Base-by-base conservation (phyloP, 2,888 invertebrate genomes). In the Heliconius erato region DNA sequence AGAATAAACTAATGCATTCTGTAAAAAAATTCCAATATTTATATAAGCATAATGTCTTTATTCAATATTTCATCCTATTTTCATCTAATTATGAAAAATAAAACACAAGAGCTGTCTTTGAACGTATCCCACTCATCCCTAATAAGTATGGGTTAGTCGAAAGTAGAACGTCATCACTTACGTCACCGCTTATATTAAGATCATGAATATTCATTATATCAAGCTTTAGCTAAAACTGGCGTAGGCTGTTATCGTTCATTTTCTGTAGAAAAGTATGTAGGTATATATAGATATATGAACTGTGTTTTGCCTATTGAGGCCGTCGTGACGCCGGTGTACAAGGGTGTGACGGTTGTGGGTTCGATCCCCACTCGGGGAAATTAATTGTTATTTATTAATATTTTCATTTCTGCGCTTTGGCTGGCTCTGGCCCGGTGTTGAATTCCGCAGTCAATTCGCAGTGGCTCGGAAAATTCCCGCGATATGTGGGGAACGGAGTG, bases 81-180 rank as follows among this genome's bases (percentile, higher is more conserved):
- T 54, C 19, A 74, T n/a, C 6, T 59, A 7, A 59, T 35, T 54
- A 23, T 76, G 26, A n/a, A 76, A 59, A 76, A 59, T 74, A 26
- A 76, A n/a, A n/a, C 1, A n/a, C 35, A 63, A 59, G 65, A 77
- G 44, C n/a, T 77, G 16, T 40, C 65, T 44, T 78, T 40, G 44
- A 67, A 77, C 40, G 65, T 32, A 76, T 59, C 19, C 28, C 63
- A 40, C 40, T 65, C 44, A 67, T 23, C 65, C 71, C 44, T 78
- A 40, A 44, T 44, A 40, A 67, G 26, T 26, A 28, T 69, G 79
- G 77, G 82, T 68, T 76, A 76, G 81, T 63, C 67, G 26, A 44
- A 23, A 65, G 26, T 67, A 11, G 77, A 86, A 86, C 85, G 87
- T 87, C 87, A 87, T 74, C 79, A 44, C 82, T 85, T 85, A 84